Percentiles rank a stretch among this genome's conserved stretches.
These are phyloP conservation scores for Limosa lapponica DNA, from an alignment of 2,797 vertebrate species.

Conservation along the genomic window DNA sequence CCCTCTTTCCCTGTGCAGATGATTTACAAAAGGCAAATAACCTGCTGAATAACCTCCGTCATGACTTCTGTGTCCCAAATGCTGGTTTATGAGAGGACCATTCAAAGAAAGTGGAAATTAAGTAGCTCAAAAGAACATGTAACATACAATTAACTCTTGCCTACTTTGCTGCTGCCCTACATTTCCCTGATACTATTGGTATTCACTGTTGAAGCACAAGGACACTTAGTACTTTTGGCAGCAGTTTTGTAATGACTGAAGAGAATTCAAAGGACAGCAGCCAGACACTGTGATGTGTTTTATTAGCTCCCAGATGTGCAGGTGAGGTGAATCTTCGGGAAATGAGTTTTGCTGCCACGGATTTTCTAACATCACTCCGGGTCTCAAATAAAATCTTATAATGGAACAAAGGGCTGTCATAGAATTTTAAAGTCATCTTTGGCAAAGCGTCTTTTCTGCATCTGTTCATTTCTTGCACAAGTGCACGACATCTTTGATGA, in stretches of 20 bases:
- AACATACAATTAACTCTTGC: neutral
- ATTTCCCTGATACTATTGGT: neutral
- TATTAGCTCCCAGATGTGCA: slow-evolving; percentile 70
- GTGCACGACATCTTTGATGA: neutral
- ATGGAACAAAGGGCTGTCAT: neutral
- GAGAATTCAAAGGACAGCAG: slow-evolving; percentile 50
- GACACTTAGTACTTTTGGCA: slow-evolving; percentile 57
- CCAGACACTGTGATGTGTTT: slow-evolving; percentile 53
- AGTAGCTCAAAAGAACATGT: neutral
- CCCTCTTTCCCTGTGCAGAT: neutral
- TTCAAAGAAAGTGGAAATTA: neutral
- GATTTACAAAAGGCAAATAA: neutral
- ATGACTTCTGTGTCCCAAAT: neutral
- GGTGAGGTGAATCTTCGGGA: slow-evolving; percentile 57
- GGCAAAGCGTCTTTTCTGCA: neutral
- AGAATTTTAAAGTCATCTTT: neutral
- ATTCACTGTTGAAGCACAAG: slow-evolving; percentile 45
- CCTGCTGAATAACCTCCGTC: neutral
- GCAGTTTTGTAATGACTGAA: slow-evolving; percentile 54
- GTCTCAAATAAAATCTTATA: slow-evolving; percentile 20
- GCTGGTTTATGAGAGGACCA: neutral
- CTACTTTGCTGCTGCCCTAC: neutral
- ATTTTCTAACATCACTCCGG: slow-evolving; percentile 17
- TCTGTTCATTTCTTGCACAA: neutral
- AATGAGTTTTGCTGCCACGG: neutral